Conservation (phyloP, 2,888 invertebrate species). For the Ormyrus rosae region DNA sequence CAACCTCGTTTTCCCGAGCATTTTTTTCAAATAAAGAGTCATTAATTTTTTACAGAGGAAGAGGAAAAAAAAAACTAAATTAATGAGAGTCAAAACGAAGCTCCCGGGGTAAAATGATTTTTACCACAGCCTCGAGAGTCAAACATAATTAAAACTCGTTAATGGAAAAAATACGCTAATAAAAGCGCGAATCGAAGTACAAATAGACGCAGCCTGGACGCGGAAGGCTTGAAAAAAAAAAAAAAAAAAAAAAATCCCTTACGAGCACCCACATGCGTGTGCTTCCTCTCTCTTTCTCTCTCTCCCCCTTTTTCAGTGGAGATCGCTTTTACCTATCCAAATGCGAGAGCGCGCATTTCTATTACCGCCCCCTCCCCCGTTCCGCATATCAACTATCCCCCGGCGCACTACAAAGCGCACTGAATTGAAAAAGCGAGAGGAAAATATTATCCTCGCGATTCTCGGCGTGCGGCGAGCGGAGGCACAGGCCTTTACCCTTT, state of each 20-base stretch:
- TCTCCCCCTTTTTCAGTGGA: neutral
- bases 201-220: slow-evolving; percentile 7
- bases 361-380: slow-evolving; percentile 22
- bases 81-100: neutral
- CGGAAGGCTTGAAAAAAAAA: slow-evolving; percentile 9
- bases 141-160: slow-evolving; percentile 28
- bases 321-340: slow-evolving; percentile 38
- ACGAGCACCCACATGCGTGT: neutral
- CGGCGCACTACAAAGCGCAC: slow-evolving; percentile 29
- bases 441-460: slow-evolving; percentile 40
- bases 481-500: slow-evolving; percentile 28
- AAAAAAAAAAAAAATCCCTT: slow-evolving; percentile 36
- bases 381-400: slow-evolving; percentile 31
- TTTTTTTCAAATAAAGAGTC: too few species aligned
- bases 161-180: slow-evolving; percentile 26
- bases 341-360: slow-evolving; percentile 33
- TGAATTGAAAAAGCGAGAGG: slow-evolving; percentile 49
- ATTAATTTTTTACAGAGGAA: neutral
- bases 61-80: neutral
- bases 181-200: slow-evolving; percentile 26
- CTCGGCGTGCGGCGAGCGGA: neutral
- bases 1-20: too few species aligned
- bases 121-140: slow-evolving; percentile 4
- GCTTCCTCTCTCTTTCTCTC: neutral
- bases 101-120: neutral